Conservation (phyloP, 2,797 vertebrate species). For the Gymnoscopelus braueri region DNA sequence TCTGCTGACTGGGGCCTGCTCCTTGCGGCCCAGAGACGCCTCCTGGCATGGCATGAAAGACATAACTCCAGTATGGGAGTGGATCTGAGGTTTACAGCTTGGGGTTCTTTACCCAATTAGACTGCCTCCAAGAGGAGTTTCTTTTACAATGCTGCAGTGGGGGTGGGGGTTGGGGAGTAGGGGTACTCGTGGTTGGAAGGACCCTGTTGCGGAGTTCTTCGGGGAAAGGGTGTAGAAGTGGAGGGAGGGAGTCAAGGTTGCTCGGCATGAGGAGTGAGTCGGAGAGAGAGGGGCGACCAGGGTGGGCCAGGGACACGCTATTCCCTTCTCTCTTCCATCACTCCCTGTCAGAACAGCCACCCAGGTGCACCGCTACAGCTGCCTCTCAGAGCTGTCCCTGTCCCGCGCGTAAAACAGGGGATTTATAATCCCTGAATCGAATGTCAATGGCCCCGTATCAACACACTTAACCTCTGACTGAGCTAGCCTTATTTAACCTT, state of each 20-base stretch:
- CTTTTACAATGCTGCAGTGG: constrained; percentile 78
- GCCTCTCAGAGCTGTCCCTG: constrained; percentile 11
- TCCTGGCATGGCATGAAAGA: constrained; percentile 81
- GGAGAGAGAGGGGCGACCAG: background rate
- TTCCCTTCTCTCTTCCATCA: constrained; percentile 66
- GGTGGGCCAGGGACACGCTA: constrained; percentile 34
- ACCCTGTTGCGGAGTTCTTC: constrained; percentile 52
- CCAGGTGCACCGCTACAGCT: constrained; percentile 34
- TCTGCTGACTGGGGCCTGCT: constrained; percentile 75
- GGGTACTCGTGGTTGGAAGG: constrained; percentile 48
- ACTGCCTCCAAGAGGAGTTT: constrained; percentile 68
- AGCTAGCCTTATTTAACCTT: constrained; percentile 17
- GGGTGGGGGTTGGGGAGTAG: constrained; percentile 29
- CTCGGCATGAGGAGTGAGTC: constrained; percentile 25
- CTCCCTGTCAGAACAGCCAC: constrained; percentile 51
- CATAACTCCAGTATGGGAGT: constrained; percentile 69
- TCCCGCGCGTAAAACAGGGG: constrained; percentile 26
- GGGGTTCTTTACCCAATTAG: constrained; percentile 71
- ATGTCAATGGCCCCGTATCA: background rate
- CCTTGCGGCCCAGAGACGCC: constrained; percentile 70
- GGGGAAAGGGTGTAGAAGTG: background rate
- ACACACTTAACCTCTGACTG: no score
- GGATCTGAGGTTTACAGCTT: constrained; percentile 70
- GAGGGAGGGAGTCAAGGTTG: background rate
- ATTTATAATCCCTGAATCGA: constrained; percentile 2